Conservation (phyloP, 1,140 invertebrate species). For the Diorhabda elongata region DNA sequence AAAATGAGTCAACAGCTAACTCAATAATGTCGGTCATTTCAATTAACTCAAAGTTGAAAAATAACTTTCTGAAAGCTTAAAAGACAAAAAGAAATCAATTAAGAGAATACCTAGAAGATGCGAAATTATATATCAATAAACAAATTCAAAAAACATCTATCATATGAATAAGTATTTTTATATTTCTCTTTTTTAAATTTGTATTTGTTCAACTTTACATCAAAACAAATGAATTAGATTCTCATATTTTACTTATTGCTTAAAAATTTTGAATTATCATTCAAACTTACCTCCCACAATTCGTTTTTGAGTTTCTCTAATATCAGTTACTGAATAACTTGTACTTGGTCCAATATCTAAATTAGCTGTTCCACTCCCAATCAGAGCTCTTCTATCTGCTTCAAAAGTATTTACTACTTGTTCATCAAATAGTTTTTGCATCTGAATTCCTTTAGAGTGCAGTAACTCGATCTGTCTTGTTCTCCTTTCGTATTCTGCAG, state of each 20-base stretch:
- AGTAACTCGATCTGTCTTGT: constrained; percentile 56
- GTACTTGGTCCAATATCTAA: constrained; percentile 9
- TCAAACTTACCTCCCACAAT: constrained; percentile 38
- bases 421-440: constrained; percentile 54
- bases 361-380: constrained; percentile 27
- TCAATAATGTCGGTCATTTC: no score
- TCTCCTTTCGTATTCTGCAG: constrained; percentile 59
- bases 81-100: no score
- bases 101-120: no score
- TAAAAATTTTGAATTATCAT: no score
- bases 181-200: neutral
- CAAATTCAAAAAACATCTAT: neutral
- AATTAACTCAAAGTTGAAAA: no score
- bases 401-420: constrained; percentile 37
- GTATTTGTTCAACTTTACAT: neutral
- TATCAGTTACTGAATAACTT: constrained; percentile 24
- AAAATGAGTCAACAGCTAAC: no score
- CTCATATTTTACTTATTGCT: no score
- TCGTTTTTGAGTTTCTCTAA: constrained; percentile 34
- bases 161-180: neutral
- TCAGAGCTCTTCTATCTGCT: constrained; percentile 33
- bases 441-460: constrained; percentile 55
- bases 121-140: no score
- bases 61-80: no score
- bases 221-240: neutral